These are phyloP conservation scores for Drosophila austrosaltans DNA, from an alignment of 2,888 invertebrate species.

Conservation along the genomic window DNA sequence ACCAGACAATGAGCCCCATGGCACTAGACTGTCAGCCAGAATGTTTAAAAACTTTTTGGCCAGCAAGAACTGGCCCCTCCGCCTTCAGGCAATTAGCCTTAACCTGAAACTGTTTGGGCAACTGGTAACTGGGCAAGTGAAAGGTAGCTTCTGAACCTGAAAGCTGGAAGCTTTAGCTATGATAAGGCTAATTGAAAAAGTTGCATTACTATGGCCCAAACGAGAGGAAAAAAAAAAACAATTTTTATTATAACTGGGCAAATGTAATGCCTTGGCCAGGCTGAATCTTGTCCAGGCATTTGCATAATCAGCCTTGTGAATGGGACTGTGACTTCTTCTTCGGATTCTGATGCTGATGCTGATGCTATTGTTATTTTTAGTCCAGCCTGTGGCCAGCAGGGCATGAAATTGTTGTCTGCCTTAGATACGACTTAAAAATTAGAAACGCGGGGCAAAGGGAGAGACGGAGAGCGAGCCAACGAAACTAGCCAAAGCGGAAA, in stretches of 20 bases:
- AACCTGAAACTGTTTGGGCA: conserved; percentile 8
- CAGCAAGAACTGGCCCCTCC: conserved; percentile 6
- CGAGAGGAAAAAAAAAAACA: conserved; percentile 30
- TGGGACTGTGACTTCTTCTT: conserved; percentile 56
- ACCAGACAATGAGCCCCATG: conserved; percentile 43
- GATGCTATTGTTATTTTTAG: conserved; percentile 3
- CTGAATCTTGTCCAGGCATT: conserved; percentile 55
- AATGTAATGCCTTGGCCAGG: conserved; percentile 48
- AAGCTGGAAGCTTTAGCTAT: conserved; percentile 29
- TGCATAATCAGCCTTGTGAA: conserved; percentile 70
- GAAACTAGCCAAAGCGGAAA: conserved; percentile 71
- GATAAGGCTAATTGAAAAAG: conserved; percentile 74
- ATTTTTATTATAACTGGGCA: conserved; percentile 54
- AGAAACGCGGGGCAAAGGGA: conserved; percentile 20
- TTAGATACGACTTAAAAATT: conserved; percentile 54
- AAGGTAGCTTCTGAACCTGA: conserved; percentile 6
- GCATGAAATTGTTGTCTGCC: conserved; percentile 74
- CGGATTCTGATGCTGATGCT: conserved; percentile 2
- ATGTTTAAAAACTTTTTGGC: conserved; percentile 65
- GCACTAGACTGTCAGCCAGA: conserved; percentile 63
- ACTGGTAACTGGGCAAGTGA: conserved; percentile 1
- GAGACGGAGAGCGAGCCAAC: conserved; percentile 2
- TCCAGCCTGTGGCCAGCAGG: conserved; percentile 57
- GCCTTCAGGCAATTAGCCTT: conserved; percentile 55
- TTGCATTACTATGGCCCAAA: conserved; percentile 54